Evolutionary conservation across 2,797 vertebrate species (phyloP).

Genomic region (Anniella stebbinsi): DNA sequence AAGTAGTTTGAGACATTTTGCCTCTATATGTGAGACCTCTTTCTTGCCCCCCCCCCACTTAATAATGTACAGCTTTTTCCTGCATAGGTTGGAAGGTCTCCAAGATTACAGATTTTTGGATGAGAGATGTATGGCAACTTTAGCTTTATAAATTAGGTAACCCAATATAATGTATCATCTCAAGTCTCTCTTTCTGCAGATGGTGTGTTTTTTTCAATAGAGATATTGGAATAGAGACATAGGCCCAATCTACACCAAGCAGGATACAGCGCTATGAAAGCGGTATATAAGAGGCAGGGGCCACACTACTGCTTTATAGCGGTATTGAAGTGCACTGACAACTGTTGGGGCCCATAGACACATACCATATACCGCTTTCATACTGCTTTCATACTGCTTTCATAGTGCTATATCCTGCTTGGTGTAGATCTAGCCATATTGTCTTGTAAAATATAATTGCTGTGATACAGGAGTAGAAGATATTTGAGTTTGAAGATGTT

Average conservation of each 20-base stretch:
- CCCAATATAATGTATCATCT: not conserved
- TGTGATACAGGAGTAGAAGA: not conserved
- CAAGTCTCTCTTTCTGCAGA: not conserved
- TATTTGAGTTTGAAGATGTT: not conserved
- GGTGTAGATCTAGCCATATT: too few species aligned
- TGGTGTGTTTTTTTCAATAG: not conserved
- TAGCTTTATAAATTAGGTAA: not conserved
- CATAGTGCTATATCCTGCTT: too few species aligned
- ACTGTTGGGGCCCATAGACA: too few species aligned
- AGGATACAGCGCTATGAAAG: too few species aligned
- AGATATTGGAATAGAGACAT: too few species aligned
- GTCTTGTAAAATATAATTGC: constrained; percentile 1
- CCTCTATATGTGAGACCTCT: constrained; percentile 17
- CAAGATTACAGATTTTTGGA: not conserved
- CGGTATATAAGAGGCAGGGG: too few species aligned
- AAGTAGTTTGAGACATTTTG: constrained; percentile 1
- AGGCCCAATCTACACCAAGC: too few species aligned
- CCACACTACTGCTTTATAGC: too few species aligned
- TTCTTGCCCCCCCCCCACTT: not conserved
- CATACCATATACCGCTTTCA: too few species aligned
- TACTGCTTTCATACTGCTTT: too few species aligned
- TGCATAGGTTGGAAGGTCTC: not conserved
- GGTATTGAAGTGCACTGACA: too few species aligned
- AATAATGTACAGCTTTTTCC: not conserved
- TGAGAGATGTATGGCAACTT: not conserved